Evolutionary conservation across 2,888 invertebrate species (phyloP).

Genomic region (Oxyscelio sp.): DNA sequence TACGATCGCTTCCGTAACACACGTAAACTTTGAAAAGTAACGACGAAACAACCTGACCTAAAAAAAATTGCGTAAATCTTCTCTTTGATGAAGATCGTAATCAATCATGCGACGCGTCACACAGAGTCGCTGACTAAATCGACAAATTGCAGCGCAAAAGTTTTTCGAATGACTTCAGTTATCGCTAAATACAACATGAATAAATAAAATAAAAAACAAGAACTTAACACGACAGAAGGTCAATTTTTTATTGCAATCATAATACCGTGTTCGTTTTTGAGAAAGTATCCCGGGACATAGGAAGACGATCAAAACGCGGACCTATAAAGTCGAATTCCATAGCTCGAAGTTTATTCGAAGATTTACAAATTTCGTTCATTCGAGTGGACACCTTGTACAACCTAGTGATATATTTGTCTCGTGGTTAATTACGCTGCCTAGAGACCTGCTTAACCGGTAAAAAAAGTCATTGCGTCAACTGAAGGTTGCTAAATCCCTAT

Average conservation of each 20-base stretch:
- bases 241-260: not conserved
- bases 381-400: constrained; percentile 64
- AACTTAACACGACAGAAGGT: not conserved
- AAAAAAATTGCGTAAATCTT: not conserved
- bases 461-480: constrained; percentile 52
- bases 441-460: constrained; percentile 38
- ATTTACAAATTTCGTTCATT: constrained; percentile 67
- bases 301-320: constrained; percentile 7
- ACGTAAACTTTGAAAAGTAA: constrained; percentile 58
- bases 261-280: constrained; percentile 11
- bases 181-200: constrained; percentile 12
- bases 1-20: constrained; percentile 25
- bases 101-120: constrained; percentile 1
- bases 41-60: constrained; percentile 48
- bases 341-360: constrained; percentile 49
- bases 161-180: constrained; percentile 60
- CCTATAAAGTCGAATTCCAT: constrained; percentile 32
- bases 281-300: not conserved
- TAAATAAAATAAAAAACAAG: constrained; percentile 40
- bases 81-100: not conserved
- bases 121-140: not conserved
- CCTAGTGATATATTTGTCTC: constrained; percentile 63
- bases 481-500: constrained; percentile 38
- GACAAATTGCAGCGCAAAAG: constrained; percentile 50
- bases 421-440: constrained; percentile 39